Conservation (phyloP, 1,140 invertebrate genomes). For the Formica selysi region DNA sequence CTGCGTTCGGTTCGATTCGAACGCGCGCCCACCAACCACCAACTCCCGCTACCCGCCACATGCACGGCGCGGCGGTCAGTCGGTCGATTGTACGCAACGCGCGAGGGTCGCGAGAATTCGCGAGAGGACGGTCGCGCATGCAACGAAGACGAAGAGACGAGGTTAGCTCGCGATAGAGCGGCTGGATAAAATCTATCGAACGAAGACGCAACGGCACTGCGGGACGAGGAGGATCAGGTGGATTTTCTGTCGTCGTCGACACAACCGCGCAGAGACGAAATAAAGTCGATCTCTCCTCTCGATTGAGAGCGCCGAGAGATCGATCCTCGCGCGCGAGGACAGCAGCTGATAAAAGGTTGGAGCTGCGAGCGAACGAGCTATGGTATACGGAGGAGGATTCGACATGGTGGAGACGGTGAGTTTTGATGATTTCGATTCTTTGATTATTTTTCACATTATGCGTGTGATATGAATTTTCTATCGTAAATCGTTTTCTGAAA, state of each 20-base stretch:
- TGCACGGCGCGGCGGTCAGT: slow-evolving; percentile 61
- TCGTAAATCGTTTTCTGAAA: not conserved
- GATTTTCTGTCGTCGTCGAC: slow-evolving; percentile 50
- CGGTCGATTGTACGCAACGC: slow-evolving; percentile 72
- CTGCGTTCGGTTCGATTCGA: slow-evolving; percentile 46
- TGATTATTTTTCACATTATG: not conserved
- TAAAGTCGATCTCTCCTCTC: slow-evolving; percentile 65
- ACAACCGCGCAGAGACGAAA: slow-evolving; percentile 34
- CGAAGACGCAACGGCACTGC: not conserved
- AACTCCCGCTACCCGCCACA: slow-evolving; percentile 48
- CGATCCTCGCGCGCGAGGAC: slow-evolving; percentile 56
- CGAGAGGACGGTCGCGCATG: slow-evolving; percentile 61
- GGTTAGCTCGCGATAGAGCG: slow-evolving; percentile 21
- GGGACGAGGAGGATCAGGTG: slow-evolving; percentile 8
- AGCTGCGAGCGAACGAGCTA: slow-evolving; percentile 59
- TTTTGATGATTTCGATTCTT: slow-evolving; percentile 24
- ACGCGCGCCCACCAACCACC: slow-evolving; percentile 46
- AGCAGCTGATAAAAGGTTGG: slow-evolving; percentile 62
- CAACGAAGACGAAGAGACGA: slow-evolving; percentile 51
- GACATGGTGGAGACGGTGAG: slow-evolving; percentile 84
- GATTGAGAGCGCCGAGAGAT: slow-evolving; percentile 62
- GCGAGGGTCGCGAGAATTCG: slow-evolving; percentile 62
- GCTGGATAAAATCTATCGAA: slow-evolving; percentile 1
- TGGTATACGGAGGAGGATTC: slow-evolving; percentile 82
- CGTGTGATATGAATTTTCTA: not conserved